These are phyloP conservation scores for Gnatocerus cornutus DNA, from an alignment of 2,888 invertebrate genomes.

Conservation along the genomic window DNA sequence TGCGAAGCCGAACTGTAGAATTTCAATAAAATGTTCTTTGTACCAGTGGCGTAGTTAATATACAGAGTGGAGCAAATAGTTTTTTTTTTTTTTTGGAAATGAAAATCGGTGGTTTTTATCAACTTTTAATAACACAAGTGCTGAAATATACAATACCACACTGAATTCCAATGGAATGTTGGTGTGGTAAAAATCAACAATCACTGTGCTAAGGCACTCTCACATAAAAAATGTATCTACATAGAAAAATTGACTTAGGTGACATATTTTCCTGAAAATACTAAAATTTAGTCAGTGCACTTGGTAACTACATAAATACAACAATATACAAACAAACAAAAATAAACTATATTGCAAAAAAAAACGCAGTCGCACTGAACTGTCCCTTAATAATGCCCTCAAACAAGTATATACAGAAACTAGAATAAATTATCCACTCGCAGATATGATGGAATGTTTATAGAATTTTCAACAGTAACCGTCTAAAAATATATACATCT, in stretches of 20 bases:
- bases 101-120: not conserved
- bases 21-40: too few species aligned
- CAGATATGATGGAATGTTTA: constrained; percentile 34
- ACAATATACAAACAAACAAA: constrained; percentile 38
- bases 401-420: constrained; percentile 37
- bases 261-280: constrained; percentile 25
- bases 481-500: constrained; percentile 47
- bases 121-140: constrained; percentile 45
- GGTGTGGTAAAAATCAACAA: constrained; percentile 41
- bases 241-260: constrained; percentile 46
- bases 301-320: constrained; percentile 40
- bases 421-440: constrained; percentile 31
- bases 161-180: constrained; percentile 15
- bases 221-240: constrained; percentile 48
- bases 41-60: too few species aligned
- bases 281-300: constrained; percentile 40
- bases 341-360: constrained; percentile 10
- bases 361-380: constrained; percentile 21
- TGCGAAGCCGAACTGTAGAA: too few species aligned
- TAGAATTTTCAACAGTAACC: constrained; percentile 35
- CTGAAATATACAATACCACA: constrained; percentile 45
- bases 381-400: constrained; percentile 38
- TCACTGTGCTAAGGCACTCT: constrained; percentile 47
- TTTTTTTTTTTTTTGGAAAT: not conserved
- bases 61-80: too few species aligned